A percentile compares a stretch with the other conserved stretches of the same genome.
phyloP scores from a whole-genome alignment of 1,140 invertebrate genomes.

The Caenorhabditis inopinata region DNA sequence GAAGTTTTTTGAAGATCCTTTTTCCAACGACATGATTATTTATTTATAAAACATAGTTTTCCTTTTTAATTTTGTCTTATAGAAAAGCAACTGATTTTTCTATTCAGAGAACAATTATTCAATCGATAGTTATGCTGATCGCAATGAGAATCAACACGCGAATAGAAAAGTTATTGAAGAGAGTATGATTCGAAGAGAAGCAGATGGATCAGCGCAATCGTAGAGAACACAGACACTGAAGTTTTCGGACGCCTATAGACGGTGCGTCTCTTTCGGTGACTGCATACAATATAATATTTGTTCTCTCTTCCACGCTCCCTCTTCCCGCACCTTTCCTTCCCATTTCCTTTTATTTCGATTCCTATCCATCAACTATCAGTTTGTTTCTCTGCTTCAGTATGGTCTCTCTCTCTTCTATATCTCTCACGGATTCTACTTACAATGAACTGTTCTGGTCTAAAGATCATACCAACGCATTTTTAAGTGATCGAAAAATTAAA shows the following conservation, averaged over 20 bases:
- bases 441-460: neutral
- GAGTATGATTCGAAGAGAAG: conserved; percentile 11
- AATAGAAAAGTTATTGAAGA: neutral
- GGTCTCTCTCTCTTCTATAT: neutral
- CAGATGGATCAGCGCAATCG: no score
- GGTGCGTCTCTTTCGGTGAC: conserved; percentile 28
- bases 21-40: no score
- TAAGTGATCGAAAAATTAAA: no score
- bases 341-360: neutral
- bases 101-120: neutral
- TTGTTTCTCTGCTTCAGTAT: neutral
- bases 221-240: neutral
- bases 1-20: no score
- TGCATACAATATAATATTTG: conserved; percentile 33
- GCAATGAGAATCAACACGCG: neutral
- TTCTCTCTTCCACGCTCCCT: neutral
- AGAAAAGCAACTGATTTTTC: no score
- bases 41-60: no score
- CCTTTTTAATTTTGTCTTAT: no score
- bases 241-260: conserved; percentile 19
- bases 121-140: conserved; percentile 20
- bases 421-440: neutral
- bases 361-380: conserved; percentile 3
- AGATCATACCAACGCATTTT: no score
- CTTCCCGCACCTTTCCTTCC: neutral